Evolutionary conservation across 2,113 vertebrate species (phyloP), one percentile per base, ranked within the genome.

Genomic region (Leptocoma aspasia): DNA sequence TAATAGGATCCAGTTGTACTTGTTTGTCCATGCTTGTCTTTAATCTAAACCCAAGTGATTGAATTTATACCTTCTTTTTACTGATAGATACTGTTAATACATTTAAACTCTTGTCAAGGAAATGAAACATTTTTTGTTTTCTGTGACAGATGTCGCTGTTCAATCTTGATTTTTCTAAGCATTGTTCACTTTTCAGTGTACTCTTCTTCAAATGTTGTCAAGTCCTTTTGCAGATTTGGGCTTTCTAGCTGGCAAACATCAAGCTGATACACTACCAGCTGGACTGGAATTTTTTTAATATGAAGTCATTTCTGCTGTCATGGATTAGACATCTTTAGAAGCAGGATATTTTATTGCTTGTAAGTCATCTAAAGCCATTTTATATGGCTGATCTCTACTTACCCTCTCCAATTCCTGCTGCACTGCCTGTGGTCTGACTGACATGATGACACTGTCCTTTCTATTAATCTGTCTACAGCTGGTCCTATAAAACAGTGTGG

Each of bases 381-480:
- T 78, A 54, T 89, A 45, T 68, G 61, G 37, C 53, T 87, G 63
- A 73, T 94, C 64, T 79, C 20, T 71, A 11, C 42, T 90, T 84
- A 23, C 33, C 28, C 44, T 88, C 35, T 94, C 35, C 37, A 44
- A 4, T 86, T 96, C 44, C 45, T 95, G 39, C 49, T 77, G 70
- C 39, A 20, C 57, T 89, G 73, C 76, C 72, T 90, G 69, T 92
- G 89, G 82, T 94, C 65, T 96, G 65, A 96, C 56, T 78, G 86
- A 90, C 72, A 64, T 92, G 77, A 91, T 78, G 92, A 83, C 63
- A 89, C 63, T 83, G 64, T 91, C 78, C 76, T 87, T 93, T 91
- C 90, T 89, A 83, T 94, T 89, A 92, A 93, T 89, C 91, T 90
- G 60, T 92, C 81, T 91, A 20, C 94, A 91, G 4, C 75, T 94